These are phyloP conservation scores for Charanyca ferruginea DNA, from an alignment of 2,888 invertebrate species.

Conservation along the genomic window DNA sequence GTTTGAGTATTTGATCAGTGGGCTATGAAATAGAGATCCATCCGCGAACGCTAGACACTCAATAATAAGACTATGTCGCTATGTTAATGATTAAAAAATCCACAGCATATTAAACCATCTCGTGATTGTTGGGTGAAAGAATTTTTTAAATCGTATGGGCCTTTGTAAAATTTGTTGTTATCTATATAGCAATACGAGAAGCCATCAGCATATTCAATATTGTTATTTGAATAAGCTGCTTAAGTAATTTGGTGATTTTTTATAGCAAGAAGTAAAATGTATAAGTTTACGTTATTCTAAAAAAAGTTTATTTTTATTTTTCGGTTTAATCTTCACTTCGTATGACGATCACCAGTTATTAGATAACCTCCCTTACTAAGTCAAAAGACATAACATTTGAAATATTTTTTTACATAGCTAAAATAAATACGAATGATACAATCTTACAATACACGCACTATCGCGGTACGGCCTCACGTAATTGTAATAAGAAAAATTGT, in stretches of 20 bases:
- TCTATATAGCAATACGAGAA: constrained; percentile 1
- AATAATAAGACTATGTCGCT: constrained; percentile 11
- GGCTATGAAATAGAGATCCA: too few relatives aligned
- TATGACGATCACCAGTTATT: background rate
- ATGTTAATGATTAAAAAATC: constrained; percentile 17
- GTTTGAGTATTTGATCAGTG: too few relatives aligned
- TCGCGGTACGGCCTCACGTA: too few relatives aligned
- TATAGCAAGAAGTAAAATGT: constrained; percentile 1
- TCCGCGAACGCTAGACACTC: too few relatives aligned
- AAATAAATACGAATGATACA: too few relatives aligned
- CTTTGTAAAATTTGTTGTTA: background rate
- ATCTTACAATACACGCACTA: too few relatives aligned
- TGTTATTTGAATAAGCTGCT: constrained; percentile 39
- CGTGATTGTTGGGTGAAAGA: constrained; percentile 7
- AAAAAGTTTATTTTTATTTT: too few relatives aligned
- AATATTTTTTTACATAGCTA: too few relatives aligned
- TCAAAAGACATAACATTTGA: too few relatives aligned
- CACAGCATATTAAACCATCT: constrained; percentile 3
- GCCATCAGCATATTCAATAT: constrained; percentile 19
- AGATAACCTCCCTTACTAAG: too few relatives aligned
- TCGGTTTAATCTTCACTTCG: background rate
- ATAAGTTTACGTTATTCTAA: too few relatives aligned
- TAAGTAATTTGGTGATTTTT: constrained; percentile 1
- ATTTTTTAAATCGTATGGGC: too few relatives aligned
- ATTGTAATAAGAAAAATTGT: background rate